These are phyloP conservation scores for Sylvilagus floridanus DNA, from an alignment of 2,797 vertebrate genomes.

Conservation along the genomic window DNA sequence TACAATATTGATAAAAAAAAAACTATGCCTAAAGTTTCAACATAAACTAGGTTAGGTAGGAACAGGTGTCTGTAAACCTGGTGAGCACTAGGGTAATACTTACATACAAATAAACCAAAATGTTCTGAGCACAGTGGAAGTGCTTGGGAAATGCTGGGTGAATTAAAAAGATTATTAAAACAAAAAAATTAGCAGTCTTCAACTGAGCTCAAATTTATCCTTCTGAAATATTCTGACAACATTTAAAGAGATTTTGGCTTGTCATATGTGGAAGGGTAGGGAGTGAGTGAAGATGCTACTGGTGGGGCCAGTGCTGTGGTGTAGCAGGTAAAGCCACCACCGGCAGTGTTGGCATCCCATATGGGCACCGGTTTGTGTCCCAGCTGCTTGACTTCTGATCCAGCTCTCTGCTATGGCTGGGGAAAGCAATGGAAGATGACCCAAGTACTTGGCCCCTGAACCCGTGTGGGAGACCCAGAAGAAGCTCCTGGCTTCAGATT, in stretches of 20 bases:
- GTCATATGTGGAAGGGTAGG: background rate
- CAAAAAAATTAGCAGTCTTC: background rate
- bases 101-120: background rate
- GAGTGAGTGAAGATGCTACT: background rate
- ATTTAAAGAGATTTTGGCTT: background rate
- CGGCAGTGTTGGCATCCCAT: no score
- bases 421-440: no score
- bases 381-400: no score
- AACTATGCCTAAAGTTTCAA: background rate
- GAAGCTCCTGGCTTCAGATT: no score
- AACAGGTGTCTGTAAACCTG: background rate
- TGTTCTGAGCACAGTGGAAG: background rate
- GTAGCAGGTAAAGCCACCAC: no score
- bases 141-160: background rate
- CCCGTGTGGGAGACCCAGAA: no score
- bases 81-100: background rate
- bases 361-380: no score
- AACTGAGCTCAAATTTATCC: background rate
- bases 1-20: background rate
- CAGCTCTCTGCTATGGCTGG: no score
- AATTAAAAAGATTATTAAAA: conserved; percentile 29
- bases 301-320: no score
- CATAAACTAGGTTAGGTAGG: background rate
- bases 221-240: background rate
- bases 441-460: no score